Base-by-base conservation (phyloP, 2,888 invertebrate genomes). In the Beris chalybata region DNA sequence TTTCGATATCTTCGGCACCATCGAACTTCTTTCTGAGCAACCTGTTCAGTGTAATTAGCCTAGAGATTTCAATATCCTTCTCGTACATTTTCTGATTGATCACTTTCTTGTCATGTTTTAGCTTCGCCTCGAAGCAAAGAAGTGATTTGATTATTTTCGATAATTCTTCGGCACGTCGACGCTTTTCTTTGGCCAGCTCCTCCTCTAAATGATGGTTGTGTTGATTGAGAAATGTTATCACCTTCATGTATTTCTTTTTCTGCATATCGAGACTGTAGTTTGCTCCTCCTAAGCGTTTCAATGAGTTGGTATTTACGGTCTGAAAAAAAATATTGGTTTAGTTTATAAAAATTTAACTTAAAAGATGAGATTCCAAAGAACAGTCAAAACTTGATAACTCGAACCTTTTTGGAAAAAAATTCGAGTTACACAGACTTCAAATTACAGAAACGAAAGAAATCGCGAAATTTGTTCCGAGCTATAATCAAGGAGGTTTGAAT, bases 61-160 rank as follows among this genome's bases (percentile, higher is more conserved):
- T 77, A 52, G 77, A 76, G 12, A 81, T 80, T 66, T 80, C 79
- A 1, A 68, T 73, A 69, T 81, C 81, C 67, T 77, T 78, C 43
- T 79, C 79, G 66, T 75, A 70, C 3, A 81, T 73, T 22, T 79
- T 76, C 44, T 77, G 75, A 68, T 78, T 79, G 6, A 79, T 79
- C 38, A 75, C 70, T 71, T 80, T 80, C 75, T 80, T 80, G 70
- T 81, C 81, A 50, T 72, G 74, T 70, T 78, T 79, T 9, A 81
- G 72, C 67, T 81, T 81, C 43, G 80, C 75, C 69, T 81, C 81
- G 70, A 80, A 79, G 55, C 76, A 76, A 12, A 80, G 68, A 50
- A 81, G 71, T 30, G 80, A 80, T 67, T 81, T 81, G 44, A 79
- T 77, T n/a, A 81, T 77, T 69, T 76, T 76, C 52, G 79, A 76